Conservation (phyloP, 2,888 invertebrate species). For the Agrochola macilenta region DNA sequence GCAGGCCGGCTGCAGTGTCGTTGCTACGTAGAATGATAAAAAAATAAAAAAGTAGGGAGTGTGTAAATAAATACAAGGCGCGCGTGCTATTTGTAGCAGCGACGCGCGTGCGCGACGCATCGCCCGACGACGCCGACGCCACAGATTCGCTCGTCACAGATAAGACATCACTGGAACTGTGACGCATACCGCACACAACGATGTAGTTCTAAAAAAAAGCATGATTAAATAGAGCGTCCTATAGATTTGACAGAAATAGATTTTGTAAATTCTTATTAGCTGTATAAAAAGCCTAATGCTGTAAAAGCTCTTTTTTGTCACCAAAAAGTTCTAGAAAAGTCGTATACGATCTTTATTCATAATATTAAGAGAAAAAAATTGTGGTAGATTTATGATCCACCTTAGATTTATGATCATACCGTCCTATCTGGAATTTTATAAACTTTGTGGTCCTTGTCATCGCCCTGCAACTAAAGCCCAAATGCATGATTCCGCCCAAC, state of each 20-base stretch:
- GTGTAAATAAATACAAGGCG: conserved; percentile 82
- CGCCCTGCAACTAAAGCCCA: conserved; percentile 69
- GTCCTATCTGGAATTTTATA: conserved; percentile 50
- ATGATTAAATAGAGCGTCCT: neutral
- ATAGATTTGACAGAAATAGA: conserved; percentile 12
- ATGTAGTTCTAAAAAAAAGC: conserved; percentile 30
- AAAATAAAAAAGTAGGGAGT: conserved; percentile 78
- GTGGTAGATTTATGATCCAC: neutral
- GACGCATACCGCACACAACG: conserved; percentile 38
- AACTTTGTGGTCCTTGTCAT: conserved; percentile 73
- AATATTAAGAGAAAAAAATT: neutral
- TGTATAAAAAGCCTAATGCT: conserved; percentile 8
- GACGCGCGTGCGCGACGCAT: conserved; percentile 76
- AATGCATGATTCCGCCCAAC: conserved; percentile 63
- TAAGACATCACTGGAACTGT: conserved; percentile 60
- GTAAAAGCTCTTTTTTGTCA: neutral
- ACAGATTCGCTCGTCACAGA: conserved; percentile 68
- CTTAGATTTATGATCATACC: neutral
- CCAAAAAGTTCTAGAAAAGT: neutral
- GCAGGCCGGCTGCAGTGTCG: conserved; percentile 52
- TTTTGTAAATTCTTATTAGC: neutral
- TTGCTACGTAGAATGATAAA: conserved; percentile 71
- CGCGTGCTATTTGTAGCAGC: conserved; percentile 84
- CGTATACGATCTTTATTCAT: neutral
- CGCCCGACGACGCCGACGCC: conserved; percentile 61